Evolutionary conservation across 30 jellyfish, hydroid and myxozoan species (phyloP).

Genomic region (Nemopilema nomurai): DNA sequence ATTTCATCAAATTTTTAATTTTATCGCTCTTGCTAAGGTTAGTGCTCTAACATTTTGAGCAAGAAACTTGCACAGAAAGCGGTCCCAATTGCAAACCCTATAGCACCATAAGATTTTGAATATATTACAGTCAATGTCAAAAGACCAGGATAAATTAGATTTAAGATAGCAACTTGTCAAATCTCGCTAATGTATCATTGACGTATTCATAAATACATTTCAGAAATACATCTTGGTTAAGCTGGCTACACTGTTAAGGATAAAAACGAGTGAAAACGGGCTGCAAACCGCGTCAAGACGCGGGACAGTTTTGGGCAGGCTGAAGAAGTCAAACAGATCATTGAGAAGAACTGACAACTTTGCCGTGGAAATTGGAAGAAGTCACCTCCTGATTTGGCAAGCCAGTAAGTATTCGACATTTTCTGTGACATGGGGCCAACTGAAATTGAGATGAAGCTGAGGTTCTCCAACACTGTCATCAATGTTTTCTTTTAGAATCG

Average conservation of each 20-base stretch:
- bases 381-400: constrained; percentile 61
- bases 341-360: constrained; percentile 23
- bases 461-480: no score
- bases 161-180: background rate
- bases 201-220: background rate
- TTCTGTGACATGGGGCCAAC: no score
- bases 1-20: no score
- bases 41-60: no score
- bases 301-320: background rate
- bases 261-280: constrained; percentile 42
- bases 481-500: no score
- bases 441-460: no score
- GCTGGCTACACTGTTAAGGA: constrained; percentile 51
- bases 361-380: constrained; percentile 29
- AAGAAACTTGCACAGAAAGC: no score
- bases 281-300: constrained; percentile 1
- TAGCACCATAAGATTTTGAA: no score
- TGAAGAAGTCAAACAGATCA: constrained; percentile 12
- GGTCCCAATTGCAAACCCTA: no score
- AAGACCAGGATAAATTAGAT: no score
- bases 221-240: constrained; percentile 68
- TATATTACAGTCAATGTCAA: no score
- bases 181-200: background rate
- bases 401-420: constrained; percentile 59
- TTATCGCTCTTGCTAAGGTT: no score